These are phyloP conservation scores for Pycnomerus fuliginosus DNA, from an alignment of 2,888 invertebrate genomes.

Conservation along the genomic window DNA sequence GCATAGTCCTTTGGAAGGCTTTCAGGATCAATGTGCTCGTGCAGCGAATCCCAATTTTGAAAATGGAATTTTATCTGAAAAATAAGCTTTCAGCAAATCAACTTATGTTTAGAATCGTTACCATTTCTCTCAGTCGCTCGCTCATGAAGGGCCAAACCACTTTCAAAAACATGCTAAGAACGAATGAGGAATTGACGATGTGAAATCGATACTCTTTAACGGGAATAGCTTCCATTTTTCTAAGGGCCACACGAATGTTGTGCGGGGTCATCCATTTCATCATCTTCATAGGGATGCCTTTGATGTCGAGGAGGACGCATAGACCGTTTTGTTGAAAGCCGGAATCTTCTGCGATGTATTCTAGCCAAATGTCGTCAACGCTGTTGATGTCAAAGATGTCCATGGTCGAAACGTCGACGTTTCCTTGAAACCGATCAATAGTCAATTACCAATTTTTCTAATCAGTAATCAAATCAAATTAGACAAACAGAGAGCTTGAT, in stretches of 20 bases:
- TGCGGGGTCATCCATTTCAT: conserved; percentile 46
- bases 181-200: conserved; percentile 42
- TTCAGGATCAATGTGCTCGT: conserved; percentile 54
- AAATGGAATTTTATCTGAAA: conserved; percentile 58
- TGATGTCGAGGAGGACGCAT: conserved; percentile 47
- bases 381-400: conserved; percentile 41
- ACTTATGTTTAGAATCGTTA: conserved; percentile 13
- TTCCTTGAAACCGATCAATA: conserved; percentile 34
- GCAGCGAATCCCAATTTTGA: conserved; percentile 54
- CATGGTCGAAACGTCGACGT: conserved; percentile 37
- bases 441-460: no score
- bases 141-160: conserved; percentile 47
- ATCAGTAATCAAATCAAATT: no score
- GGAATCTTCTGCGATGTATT: conserved; percentile 44
- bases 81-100: background rate
- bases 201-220: conserved; percentile 43
- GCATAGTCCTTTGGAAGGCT: conserved; percentile 61
- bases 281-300: conserved; percentile 37
- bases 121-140: conserved; percentile 35
- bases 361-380: conserved; percentile 49
- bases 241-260: conserved; percentile 36
- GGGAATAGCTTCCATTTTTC: conserved; percentile 39
- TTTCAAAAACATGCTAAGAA: conserved; percentile 41
- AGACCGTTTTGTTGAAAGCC: conserved; percentile 45
- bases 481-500: no score